Conservation (phyloP, 2,113 vertebrate species). For the Lycocorax pyrrhopterus region DNA sequence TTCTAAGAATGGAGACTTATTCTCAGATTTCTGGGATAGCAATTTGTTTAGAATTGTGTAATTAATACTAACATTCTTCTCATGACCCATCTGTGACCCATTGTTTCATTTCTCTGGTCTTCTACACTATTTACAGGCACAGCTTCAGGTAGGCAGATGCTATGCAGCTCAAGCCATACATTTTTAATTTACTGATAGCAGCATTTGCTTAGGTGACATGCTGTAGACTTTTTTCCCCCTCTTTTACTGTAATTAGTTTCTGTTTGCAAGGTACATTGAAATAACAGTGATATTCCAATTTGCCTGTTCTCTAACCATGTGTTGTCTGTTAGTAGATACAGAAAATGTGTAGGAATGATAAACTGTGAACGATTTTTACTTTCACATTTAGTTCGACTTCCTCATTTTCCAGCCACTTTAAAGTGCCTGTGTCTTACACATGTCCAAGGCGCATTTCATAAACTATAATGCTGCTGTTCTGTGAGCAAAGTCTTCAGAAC, state of each 20-base stretch:
- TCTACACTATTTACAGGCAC: not conserved
- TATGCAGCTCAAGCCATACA: not conserved
- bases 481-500: not conserved
- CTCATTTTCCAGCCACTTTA: not conserved
- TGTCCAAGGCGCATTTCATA: not conserved
- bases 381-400: not conserved
- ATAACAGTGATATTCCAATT: not conserved
- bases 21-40: not conserved
- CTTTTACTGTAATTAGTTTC: not conserved
- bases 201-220: not conserved
- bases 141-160: constrained; percentile 14
- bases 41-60: not conserved
- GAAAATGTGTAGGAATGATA: not conserved
- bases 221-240: not conserved
- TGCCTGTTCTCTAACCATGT: not conserved
- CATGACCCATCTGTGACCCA: not conserved
- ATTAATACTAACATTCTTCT: constrained; percentile 9
- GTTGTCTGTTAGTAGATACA: not conserved
- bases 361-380: not conserved
- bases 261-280: not conserved
- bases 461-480: not conserved
- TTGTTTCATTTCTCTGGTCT: not conserved
- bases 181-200: constrained; percentile 39
- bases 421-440: not conserved
- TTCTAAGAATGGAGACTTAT: not conserved